Percentiles rank a stretch among this genome's conserved stretches.
Evolutionary conservation across 1,140 invertebrate genomes (phyloP).

Genomic region (Tetranychus urticae): DNA sequence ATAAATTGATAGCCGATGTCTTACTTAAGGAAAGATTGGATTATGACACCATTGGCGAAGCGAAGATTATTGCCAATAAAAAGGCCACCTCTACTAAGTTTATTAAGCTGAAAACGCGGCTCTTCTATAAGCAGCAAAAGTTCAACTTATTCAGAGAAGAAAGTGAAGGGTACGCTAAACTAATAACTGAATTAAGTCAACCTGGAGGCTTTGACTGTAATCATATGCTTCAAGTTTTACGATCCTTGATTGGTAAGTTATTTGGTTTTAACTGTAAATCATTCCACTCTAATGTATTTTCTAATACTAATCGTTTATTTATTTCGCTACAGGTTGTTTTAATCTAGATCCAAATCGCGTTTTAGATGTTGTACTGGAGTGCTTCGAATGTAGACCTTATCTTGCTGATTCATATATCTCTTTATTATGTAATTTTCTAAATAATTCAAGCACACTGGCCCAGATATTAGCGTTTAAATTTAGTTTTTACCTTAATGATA

Average conservation of each 20-base stretch:
- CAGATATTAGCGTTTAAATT: constrained; percentile 90
- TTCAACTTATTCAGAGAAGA: constrained; percentile 97
- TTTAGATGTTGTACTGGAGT: constrained; percentile 82
- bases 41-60: constrained; percentile 71
- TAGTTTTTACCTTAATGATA: constrained; percentile 35
- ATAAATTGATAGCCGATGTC: constrained; percentile 47
- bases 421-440: constrained; percentile 59
- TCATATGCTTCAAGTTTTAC: constrained; percentile 54
- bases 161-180: constrained; percentile 93
- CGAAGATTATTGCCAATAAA: constrained; percentile 69
- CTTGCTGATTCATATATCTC: constrained; percentile 43
- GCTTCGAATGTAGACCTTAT: constrained; percentile 65
- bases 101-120: constrained; percentile 88
- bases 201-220: constrained; percentile 34
- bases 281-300: neutral
- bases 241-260: constrained; percentile 61
- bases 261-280: neutral
- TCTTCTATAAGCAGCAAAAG: constrained; percentile 80
- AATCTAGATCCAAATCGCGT: constrained; percentile 97
- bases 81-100: constrained; percentile 78
- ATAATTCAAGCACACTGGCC: constrained; percentile 44
- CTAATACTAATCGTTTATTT: neutral
- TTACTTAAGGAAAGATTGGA: constrained; percentile 75
- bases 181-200: constrained; percentile 85
- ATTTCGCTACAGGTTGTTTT: constrained; percentile 57